These are phyloP conservation scores for Agriotes lineatus DNA, from an alignment of 2,888 invertebrate genomes.

Conservation along the genomic window DNA sequence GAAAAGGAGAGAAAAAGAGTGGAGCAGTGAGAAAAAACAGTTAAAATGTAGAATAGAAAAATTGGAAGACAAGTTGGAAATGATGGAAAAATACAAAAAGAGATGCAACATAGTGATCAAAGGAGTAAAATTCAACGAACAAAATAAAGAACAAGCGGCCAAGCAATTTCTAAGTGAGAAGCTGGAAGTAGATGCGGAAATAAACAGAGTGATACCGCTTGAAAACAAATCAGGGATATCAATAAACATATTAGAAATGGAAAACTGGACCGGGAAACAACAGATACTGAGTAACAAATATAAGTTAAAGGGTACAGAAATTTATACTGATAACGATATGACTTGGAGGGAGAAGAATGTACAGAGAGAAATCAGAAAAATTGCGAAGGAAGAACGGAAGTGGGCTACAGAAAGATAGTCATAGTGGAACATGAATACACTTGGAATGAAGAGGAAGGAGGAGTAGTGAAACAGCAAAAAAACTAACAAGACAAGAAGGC, in stretches of 20 bases:
- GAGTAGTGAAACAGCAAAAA: conserved; percentile 2
- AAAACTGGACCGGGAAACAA: not conserved
- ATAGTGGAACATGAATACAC: not conserved
- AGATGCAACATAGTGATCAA: too few species aligned
- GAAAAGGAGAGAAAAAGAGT: not conserved
- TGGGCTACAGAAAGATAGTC: not conserved
- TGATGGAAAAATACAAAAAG: too few species aligned
- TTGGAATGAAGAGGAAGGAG: not conserved
- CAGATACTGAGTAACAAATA: not conserved
- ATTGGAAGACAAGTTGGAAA: too few species aligned
- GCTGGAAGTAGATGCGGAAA: not conserved
- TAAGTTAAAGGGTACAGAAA: not conserved
- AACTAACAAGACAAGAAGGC: not conserved
- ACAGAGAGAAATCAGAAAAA: not conserved
- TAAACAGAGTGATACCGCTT: not conserved
- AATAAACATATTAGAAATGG: not conserved
- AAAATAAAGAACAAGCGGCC: not conserved
- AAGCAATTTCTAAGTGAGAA: not conserved
- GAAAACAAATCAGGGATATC: not conserved
- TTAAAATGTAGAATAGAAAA: too few species aligned
- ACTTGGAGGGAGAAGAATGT: not conserved
- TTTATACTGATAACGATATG: not conserved
- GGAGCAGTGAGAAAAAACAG: too few species aligned
- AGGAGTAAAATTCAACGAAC: not conserved
- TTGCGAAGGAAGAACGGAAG: not conserved